Evolutionary conservation across 1,140 invertebrate species (phyloP).

Genomic region (Lasaia peninsularis): DNA sequence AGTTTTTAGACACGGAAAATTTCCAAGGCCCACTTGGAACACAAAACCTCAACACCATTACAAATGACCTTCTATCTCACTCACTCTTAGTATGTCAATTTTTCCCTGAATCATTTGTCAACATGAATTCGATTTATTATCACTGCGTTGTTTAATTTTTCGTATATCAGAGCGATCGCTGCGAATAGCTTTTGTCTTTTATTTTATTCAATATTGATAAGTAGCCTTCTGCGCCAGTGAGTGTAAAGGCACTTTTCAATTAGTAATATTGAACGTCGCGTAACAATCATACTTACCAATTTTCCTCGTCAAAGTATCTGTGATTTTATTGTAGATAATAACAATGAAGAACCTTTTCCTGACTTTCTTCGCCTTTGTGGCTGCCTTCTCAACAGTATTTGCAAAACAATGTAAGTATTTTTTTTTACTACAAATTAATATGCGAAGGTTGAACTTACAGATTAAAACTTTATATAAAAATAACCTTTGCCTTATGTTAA

Average conservation of each 20-base stretch:
- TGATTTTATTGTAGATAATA: slow-evolving; percentile 63
- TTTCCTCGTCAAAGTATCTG: slow-evolving; percentile 66
- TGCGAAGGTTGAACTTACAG: neutral
- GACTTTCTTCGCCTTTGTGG: slow-evolving; percentile 50
- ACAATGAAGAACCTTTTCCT: slow-evolving; percentile 72
- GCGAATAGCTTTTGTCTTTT: slow-evolving; percentile 44
- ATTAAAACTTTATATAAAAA: neutral
- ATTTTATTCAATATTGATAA: slow-evolving; percentile 53
- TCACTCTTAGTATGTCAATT: slow-evolving; percentile 37
- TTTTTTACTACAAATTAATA: slow-evolving; percentile 20
- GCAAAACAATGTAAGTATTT: slow-evolving; percentile 76
- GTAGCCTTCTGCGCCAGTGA: slow-evolving; percentile 92
- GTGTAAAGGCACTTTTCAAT: slow-evolving; percentile 85
- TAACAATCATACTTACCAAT: slow-evolving; percentile 24
- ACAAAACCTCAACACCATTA: slow-evolving; percentile 56
- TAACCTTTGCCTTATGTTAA: neutral
- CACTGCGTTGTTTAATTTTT: slow-evolving; percentile 66
- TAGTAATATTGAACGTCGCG: slow-evolving; percentile 15
- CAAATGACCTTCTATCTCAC: slow-evolving; percentile 45
- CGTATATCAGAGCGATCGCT: slow-evolving; percentile 43
- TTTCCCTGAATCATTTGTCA: slow-evolving; percentile 47
- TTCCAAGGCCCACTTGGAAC: slow-evolving; percentile 56
- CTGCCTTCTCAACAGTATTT: slow-evolving; percentile 53
- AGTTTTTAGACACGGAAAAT: slow-evolving; percentile 35
- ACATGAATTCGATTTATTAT: slow-evolving; percentile 62